phyloP scores from a whole-genome alignment of 2,113 vertebrate species.

The Amia ocellicauda region DNA sequence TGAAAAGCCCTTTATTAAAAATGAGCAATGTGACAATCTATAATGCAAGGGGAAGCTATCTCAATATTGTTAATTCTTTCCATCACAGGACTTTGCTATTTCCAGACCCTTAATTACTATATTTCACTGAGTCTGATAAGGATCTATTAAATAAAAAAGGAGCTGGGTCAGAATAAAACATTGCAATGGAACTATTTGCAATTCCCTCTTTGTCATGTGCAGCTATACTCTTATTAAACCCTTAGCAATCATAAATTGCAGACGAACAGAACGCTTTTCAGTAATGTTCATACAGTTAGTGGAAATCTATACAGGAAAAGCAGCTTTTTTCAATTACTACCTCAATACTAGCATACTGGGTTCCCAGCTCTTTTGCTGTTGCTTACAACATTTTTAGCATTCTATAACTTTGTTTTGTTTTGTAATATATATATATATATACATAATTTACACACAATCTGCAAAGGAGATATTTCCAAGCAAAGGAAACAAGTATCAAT shows the following conservation, averaged over 20 bases:
- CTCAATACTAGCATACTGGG: too few species aligned
- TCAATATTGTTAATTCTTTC: conserved; percentile 4
- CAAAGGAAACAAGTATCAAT: conserved; percentile 4
- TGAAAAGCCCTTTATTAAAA: background rate
- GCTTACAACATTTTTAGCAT: too few species aligned
- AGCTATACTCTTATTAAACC: too few species aligned
- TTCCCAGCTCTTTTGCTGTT: too few species aligned
- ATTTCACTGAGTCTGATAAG: background rate
- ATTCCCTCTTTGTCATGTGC: background rate
- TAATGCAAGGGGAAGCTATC: background rate
- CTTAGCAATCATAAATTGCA: too few species aligned
- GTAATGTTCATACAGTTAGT: too few species aligned
- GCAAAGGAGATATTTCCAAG: background rate
- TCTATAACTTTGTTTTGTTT: too few species aligned
- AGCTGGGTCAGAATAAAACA: background rate
- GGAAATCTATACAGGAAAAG: too few species aligned
- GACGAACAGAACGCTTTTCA: too few species aligned
- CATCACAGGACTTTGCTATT: background rate
- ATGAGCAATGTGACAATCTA: background rate
- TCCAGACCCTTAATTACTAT: background rate
- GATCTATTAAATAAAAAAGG: background rate
- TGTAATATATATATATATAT: background rate
- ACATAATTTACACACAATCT: too few species aligned
- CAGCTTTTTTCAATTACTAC: too few species aligned
- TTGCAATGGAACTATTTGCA: background rate